Evolutionary conservation across 2,113 vertebrate genomes (phyloP).

Genomic region (Carassius gibelio): DNA sequence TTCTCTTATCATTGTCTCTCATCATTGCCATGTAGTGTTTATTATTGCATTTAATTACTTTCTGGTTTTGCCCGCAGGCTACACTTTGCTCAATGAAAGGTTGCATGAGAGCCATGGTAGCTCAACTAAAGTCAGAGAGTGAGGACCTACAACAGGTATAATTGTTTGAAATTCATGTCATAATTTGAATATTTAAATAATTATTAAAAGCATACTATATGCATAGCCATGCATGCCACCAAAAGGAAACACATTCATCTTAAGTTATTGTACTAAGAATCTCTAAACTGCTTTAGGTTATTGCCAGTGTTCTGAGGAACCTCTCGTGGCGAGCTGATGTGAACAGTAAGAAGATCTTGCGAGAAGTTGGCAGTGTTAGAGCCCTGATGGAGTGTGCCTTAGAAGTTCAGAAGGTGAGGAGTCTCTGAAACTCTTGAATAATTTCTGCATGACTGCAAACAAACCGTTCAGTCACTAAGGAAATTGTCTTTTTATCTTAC

Average conservation of each 20-base stretch:
- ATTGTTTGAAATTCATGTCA: neutral
- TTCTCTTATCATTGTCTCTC: neutral
- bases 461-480: neutral
- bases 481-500: neutral
- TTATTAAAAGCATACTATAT: too few relatives aligned
- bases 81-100: constrained; percentile 98
- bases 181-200: neutral
- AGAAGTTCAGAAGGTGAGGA: constrained; percentile 92
- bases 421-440: too few relatives aligned
- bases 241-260: neutral
- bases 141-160: constrained; percentile 98
- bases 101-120: constrained; percentile 98
- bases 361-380: constrained; percentile 96
- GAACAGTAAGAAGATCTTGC: constrained; percentile 95
- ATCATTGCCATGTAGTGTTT: neutral
- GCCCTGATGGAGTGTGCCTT: constrained; percentile 95
- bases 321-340: constrained; percentile 97
- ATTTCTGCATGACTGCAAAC: neutral
- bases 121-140: constrained; percentile 97
- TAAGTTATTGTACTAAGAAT: neutral
- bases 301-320: constrained; percentile 95
- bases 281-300: constrained; percentile 80
- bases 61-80: constrained; percentile 75
- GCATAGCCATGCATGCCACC: neutral
- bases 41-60: neutral